phyloP scores from a whole-genome alignment of 2,888 invertebrate genomes.

The Deilephila porcellus region DNA sequence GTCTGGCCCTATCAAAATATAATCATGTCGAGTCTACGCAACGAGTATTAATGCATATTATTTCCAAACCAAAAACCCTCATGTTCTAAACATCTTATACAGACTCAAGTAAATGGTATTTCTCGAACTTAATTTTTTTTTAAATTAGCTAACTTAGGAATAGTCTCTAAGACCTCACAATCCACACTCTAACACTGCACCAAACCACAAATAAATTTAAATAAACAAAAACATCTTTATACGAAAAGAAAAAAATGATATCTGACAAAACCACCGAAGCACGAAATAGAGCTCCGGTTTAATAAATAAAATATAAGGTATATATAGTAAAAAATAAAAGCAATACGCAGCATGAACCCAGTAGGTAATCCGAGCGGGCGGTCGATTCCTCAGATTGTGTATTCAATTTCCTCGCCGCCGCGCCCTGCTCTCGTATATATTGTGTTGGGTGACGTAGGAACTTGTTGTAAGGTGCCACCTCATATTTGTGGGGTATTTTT shows the following conservation, averaged over 20 bases:
- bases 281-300: background rate
- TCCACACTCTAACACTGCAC: too few relatives aligned
- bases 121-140: too few relatives aligned
- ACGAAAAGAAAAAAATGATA: background rate
- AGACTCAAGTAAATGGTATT: too few relatives aligned
- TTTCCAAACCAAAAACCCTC: too few relatives aligned
- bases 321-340: conserved; percentile 21
- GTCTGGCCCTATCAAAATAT: too few relatives aligned
- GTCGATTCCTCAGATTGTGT: conserved; percentile 62
- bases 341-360: conserved; percentile 4
- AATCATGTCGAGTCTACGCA: too few relatives aligned
- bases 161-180: too few relatives aligned
- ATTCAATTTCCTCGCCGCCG: conserved; percentile 64
- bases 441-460: conserved; percentile 31
- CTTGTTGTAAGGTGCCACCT: conserved; percentile 4
- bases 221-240: background rate
- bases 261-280: background rate
- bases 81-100: too few relatives aligned
- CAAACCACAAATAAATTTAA: background rate
- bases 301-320: conserved; percentile 19
- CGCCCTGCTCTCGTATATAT: conserved; percentile 54
- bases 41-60: too few relatives aligned
- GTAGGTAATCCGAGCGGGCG: conserved; percentile 35
- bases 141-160: too few relatives aligned
- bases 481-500: background rate